Evolutionary conservation across 2,888 invertebrate species (phyloP).

Genomic region (Parnassius glacialis): DNA sequence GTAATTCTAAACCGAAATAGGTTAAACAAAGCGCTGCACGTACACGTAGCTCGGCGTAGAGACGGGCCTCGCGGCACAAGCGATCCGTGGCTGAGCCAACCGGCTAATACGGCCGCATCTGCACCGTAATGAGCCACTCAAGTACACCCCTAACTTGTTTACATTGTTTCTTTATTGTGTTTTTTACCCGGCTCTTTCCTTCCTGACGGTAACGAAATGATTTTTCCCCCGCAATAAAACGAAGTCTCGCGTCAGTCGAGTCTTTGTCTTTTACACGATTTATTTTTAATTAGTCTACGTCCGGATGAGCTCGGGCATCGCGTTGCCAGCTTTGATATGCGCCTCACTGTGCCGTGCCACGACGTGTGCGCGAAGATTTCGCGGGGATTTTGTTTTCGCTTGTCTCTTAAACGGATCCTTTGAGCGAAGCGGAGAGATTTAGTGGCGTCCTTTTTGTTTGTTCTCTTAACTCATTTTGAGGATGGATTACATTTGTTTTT

Average conservation of each 20-base stretch:
- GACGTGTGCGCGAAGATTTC: conserved; percentile 35
- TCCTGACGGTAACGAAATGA: conserved; percentile 66
- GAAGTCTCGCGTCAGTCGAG: conserved; percentile 54
- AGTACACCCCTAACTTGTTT: conserved; percentile 79
- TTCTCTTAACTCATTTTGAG: conserved; percentile 10
- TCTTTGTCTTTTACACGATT: conserved; percentile 54
- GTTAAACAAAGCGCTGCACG: conserved; percentile 66
- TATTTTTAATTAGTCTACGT: conserved; percentile 60
- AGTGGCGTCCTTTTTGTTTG: conserved; percentile 14
- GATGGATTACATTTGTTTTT: conserved; percentile 2
- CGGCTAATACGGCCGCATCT: conserved; percentile 73
- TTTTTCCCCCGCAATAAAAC: conserved; percentile 72
- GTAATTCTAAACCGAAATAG: conserved; percentile 76
- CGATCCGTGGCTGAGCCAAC: conserved; percentile 45
- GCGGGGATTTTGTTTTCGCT: conserved; percentile 23
- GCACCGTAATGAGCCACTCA: conserved; percentile 78
- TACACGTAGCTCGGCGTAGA: conserved; percentile 37
- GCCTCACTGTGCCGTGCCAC: conserved; percentile 31
- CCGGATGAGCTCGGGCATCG: conserved; percentile 30
- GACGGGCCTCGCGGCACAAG: conserved; percentile 41
- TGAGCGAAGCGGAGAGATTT: conserved; percentile 20
- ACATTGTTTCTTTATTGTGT: conserved; percentile 81
- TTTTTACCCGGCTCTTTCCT: conserved; percentile 73
- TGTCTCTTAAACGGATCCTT: conserved; percentile 29
- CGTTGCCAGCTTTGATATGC: conserved; percentile 27